phyloP scores from a whole-genome alignment of 92 coral and sea anemone species.

The Epizoanthus scotinus region DNA sequence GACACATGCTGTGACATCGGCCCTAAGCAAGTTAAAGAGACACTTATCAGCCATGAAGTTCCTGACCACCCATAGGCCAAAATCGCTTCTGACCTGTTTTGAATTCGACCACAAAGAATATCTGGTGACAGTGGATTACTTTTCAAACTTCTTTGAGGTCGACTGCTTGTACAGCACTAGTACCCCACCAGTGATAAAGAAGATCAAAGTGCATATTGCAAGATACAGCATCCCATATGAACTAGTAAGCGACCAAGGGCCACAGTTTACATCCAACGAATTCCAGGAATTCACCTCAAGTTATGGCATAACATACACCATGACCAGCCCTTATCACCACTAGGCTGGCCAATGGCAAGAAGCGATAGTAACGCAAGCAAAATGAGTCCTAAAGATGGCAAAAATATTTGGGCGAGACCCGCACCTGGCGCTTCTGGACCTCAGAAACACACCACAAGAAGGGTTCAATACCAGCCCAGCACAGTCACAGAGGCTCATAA shows the following conservation, averaged over 20 bases:
- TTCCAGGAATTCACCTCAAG: too few species aligned
- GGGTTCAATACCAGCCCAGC: constrained; percentile 15
- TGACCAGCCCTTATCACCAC: constrained; percentile 13
- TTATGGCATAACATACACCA: not conserved
- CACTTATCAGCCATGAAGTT: too few species aligned
- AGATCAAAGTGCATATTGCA: constrained; percentile 13
- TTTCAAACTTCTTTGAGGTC: constrained; percentile 5
- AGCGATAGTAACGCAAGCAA: constrained; percentile 27
- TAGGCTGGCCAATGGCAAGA: constrained; percentile 28
- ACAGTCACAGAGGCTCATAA: not conserved
- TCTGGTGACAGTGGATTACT: constrained; percentile 20
- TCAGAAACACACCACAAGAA: constrained; percentile 6
- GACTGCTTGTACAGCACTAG: not conserved
- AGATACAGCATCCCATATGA: not conserved
- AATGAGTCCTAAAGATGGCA: constrained; percentile 9
- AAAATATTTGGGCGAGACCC: constrained; percentile 13
- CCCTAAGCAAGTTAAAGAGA: too few species aligned
- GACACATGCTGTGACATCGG: too few species aligned
- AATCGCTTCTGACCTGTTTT: constrained; percentile 6
- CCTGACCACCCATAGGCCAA: too few species aligned
- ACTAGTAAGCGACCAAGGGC: not conserved
- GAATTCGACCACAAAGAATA: constrained; percentile 7
- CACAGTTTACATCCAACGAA: not conserved
- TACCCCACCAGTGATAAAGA: not conserved
- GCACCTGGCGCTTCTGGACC: constrained; percentile 26